A percentile compares a stretch with the other conserved stretches of the same genome.
These are phyloP conservation scores for Callithrix jacchus DNA, from an alignment of 2,113 vertebrate genomes.

Conservation along the genomic window DNA sequence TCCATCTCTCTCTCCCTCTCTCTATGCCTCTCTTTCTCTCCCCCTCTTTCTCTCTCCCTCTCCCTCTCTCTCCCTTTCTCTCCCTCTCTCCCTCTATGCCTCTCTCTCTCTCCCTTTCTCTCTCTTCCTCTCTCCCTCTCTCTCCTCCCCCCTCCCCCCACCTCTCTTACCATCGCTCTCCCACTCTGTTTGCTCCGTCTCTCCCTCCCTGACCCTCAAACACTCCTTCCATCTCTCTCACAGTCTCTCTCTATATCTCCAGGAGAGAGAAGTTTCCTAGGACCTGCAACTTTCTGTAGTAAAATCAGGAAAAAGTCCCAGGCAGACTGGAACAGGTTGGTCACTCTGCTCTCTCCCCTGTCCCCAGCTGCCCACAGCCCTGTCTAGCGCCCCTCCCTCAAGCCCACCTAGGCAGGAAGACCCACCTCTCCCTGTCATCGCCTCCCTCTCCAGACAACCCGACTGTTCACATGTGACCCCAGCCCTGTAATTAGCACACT, in stretches of 20 bases:
- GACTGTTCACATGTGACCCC: not conserved
- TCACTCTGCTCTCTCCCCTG: not conserved
- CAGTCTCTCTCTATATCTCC: rapidly evolving
- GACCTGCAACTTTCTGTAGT: not conserved
- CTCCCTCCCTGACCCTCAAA: not conserved
- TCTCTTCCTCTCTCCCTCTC: rapidly evolving
- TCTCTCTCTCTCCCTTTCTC: not conserved
- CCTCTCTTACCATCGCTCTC: not conserved
- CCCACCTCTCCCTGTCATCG: not conserved
- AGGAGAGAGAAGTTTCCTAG: not conserved
- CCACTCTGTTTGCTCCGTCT: not conserved
- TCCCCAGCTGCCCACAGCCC: not conserved
- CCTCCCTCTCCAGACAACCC: not conserved
- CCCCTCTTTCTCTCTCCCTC: rapidly evolving
- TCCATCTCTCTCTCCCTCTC: too few relatives aligned
- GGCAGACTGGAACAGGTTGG: not conserved
- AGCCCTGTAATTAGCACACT: not conserved
- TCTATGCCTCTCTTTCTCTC: too few relatives aligned
- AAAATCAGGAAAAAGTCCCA: not conserved
- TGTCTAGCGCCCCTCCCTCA: too few relatives aligned
- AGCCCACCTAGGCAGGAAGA: not conserved
- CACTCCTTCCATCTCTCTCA: not conserved
- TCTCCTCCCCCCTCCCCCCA: not conserved
- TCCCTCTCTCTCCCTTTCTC: not conserved
- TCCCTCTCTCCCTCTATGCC: rapidly evolving